Conservation (phyloP, 37 sponge, comb jelly and placozoan species). For the Halichondria panicea region DNA sequence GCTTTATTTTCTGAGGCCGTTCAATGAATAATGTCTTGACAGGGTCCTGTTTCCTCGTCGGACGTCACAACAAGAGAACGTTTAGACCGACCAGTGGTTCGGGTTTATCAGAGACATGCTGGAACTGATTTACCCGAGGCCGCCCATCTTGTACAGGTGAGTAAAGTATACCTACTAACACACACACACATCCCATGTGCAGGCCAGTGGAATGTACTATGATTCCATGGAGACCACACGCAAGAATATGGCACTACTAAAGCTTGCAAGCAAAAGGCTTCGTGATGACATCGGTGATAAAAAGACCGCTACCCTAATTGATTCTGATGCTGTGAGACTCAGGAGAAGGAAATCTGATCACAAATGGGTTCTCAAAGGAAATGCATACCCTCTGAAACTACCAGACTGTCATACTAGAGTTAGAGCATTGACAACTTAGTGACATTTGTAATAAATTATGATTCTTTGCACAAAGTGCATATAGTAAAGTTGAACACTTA, state of each 20-base stretch:
- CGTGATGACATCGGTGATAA: constrained; percentile 67
- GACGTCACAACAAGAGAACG: constrained; percentile 67
- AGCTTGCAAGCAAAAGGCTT: constrained; percentile 56
- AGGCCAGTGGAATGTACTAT: constrained; percentile 27
- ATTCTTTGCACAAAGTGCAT: no score
- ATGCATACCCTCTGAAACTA: background rate
- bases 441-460: no score
- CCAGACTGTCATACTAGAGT: no score
- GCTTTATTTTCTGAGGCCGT: background rate
- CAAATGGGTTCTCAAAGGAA: constrained; percentile 71
- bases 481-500: no score
- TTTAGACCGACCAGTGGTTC: constrained; percentile 73
- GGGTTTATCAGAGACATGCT: constrained; percentile 71
- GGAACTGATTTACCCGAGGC: constrained; percentile 86
- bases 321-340: constrained; percentile 51
- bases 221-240: constrained; percentile 62
- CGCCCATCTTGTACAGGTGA: constrained; percentile 30
- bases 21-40: background rate
- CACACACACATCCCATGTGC: background rate
- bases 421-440: no score
- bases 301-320: constrained; percentile 54
- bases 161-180: background rate
- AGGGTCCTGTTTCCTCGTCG: constrained; percentile 72
- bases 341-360: constrained; percentile 66
- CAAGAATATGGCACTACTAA: constrained; percentile 64